Evolutionary conservation across 30 jellyfish, hydroid and myxozoan genomes (phyloP).

Genomic region (Aurelia aurita complex sp. Pacific): DNA sequence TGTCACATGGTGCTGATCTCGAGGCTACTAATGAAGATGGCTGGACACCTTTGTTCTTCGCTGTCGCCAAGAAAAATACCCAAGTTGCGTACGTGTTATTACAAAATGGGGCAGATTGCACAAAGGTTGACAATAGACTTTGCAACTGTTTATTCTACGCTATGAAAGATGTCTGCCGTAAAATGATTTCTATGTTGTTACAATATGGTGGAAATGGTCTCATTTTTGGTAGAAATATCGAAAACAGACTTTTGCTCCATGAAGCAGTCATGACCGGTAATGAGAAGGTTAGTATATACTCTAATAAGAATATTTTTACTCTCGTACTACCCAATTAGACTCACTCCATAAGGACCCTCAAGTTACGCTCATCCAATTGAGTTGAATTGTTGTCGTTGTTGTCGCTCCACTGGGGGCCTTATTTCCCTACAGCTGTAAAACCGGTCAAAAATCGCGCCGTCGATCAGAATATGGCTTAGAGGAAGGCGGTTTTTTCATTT

Average conservation of each 20-base stretch:
- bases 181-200: neutral
- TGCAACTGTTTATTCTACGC: conserved; percentile 37
- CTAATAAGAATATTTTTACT: too few species aligned
- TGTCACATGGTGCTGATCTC: conserved; percentile 19
- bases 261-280: conserved; percentile 43
- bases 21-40: conserved; percentile 27
- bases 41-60: conserved; percentile 48
- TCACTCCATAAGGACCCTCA: too few species aligned
- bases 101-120: conserved; percentile 27
- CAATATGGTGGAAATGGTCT: conserved; percentile 15
- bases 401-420: too few species aligned
- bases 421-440: too few species aligned
- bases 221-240: conserved; percentile 7
- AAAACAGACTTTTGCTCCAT: conserved; percentile 20
- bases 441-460: too few species aligned
- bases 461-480: too few species aligned
- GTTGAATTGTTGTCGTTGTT: too few species aligned
- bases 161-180: conserved; percentile 22
- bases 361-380: too few species aligned
- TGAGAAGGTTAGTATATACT: conserved; percentile 1
- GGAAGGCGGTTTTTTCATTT: too few species aligned
- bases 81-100: conserved; percentile 22
- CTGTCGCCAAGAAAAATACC: conserved; percentile 19
- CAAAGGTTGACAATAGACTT: conserved; percentile 13
- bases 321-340: too few species aligned